These are phyloP conservation scores for Esox masquinongy DNA, from an alignment of 2,797 vertebrate species.

Conservation along the genomic window DNA sequence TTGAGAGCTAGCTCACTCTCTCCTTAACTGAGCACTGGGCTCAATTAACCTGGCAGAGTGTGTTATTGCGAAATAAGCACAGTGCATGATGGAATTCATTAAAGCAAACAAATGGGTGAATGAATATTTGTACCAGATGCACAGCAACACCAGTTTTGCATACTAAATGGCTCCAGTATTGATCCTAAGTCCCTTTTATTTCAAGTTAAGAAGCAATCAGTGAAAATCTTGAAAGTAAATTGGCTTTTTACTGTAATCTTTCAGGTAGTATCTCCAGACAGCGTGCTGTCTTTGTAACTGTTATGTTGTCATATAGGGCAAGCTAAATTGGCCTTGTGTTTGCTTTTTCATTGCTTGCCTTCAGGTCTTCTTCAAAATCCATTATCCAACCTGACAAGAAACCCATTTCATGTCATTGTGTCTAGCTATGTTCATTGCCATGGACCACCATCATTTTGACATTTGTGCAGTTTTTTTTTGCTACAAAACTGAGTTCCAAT, in stretches of 20 bases:
- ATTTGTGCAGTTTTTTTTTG: too few relatives aligned
- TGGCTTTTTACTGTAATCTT: neutral
- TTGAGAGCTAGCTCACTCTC: constrained; percentile 8
- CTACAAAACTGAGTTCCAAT: too few relatives aligned
- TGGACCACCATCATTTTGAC: too few relatives aligned
- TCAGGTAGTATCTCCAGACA: neutral
- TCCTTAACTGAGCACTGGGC: constrained; percentile 8
- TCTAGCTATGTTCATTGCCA: too few relatives aligned
- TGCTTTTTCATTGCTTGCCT: too few relatives aligned
- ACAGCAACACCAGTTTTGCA: neutral
- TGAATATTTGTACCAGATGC: constrained; percentile 14
- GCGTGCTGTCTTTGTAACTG: neutral
- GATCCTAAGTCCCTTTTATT: constrained; percentile 13
- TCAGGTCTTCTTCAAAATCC: too few relatives aligned
- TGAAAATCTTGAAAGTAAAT: neutral
- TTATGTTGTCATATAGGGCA: neutral
- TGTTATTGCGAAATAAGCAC: constrained; percentile 36
- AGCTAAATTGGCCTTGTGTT: neutral
- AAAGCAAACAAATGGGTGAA: constrained; percentile 13
- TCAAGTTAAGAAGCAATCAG: neutral
- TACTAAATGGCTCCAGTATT: constrained; percentile 18
- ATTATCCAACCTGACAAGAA: too few relatives aligned
- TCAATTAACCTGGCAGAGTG: constrained; percentile 42
- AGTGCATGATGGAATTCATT: constrained; percentile 25
- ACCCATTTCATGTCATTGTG: too few relatives aligned